Base-by-base conservation (phyloP, 1,140 invertebrate species). In the Himalopsyche phryganea region DNA sequence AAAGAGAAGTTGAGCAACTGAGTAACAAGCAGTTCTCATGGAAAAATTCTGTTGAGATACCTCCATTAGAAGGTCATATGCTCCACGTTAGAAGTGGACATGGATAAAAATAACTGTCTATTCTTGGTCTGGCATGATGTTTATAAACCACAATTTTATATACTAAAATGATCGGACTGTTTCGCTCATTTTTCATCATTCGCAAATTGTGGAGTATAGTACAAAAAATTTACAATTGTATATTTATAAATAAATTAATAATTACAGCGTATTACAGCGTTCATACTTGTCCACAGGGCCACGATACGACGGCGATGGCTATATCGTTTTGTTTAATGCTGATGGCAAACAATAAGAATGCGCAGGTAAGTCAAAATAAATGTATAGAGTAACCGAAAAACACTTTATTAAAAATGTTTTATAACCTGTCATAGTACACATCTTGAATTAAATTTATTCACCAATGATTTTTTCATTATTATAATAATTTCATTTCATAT, bases 251-350 rank as follows among this genome's bases (percentile, higher is more conserved):
- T n/a, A n/a, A n/a, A n/a, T n/a, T n/a, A n/a, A n/a, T n/a, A n/a
- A n/a, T n/a, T n/a, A n/a, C n/a, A n/a, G n/a, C n/a, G n/a, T n/a
- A n/a, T n/a, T n/a, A n/a, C n/a, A n/a, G n/a, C n/a, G n/a, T n/a
- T n/a, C n/a, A n/a, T n/a, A n/a, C n/a, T n/a, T n/a, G n/a, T n/a
- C n/a, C n/a, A 46, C 20, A 66, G 67, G 67, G 69, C 14, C 67
- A 70, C 52, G 69, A 70, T 58, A 70, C 69, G 10, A 66, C 65
- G 7, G 45, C 69, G 28, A 59, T 66, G 50, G 60, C 42, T 13
- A 15, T 69, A 13, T 50, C 14, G 17, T 69, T 62, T 56, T 60
- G 45, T 19, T 51, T 67, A 17, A 61, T 70, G 61, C 18, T 66
- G 1, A 46, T 70, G 9, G 69, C 69, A 32, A 64, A 63, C 54